Percentiles rank a stretch among this genome's conserved stretches.
Evolutionary conservation across 2,888 invertebrate species (phyloP).

Genomic region (Euplagia quadripunctaria): DNA sequence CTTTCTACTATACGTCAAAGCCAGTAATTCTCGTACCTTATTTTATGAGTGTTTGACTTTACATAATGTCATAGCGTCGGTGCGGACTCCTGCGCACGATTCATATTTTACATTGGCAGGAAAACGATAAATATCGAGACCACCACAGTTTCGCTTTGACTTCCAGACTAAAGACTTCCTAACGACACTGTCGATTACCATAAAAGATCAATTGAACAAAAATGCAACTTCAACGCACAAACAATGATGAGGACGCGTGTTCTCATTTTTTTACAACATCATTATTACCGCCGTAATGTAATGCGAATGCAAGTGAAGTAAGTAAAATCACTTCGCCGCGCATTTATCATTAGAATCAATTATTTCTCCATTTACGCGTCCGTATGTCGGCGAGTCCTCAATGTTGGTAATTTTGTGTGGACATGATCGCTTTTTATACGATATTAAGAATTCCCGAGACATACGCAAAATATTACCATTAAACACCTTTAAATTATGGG

Average conservation of each 20-base stretch:
- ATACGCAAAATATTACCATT: constrained; percentile 56
- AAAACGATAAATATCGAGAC: constrained; percentile 45
- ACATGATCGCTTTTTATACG: constrained; percentile 70
- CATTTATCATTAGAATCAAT: constrained; percentile 79
- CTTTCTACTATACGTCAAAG: background rate
- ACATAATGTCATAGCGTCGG: constrained; percentile 26
- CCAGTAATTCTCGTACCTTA: constrained; percentile 18
- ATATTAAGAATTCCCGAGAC: constrained; percentile 61
- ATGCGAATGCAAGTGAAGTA: constrained; percentile 63
- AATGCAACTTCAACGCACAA: constrained; percentile 45
- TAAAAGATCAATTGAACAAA: constrained; percentile 49
- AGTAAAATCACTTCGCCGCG: constrained; percentile 68
- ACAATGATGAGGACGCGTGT: constrained; percentile 56
- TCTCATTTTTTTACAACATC: constrained; percentile 70
- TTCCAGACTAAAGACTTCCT: constrained; percentile 23
- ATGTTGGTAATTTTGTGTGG: constrained; percentile 69
- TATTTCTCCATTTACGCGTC: constrained; percentile 65
- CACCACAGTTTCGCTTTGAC: constrained; percentile 31
- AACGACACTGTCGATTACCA: constrained; percentile 47
- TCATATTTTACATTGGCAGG: constrained; percentile 46
- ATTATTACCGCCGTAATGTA: constrained; percentile 67
- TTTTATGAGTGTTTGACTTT: constrained; percentile 29
- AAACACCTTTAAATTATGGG: constrained; percentile 57
- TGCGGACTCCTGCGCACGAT: constrained; percentile 20
- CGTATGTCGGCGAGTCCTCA: constrained; percentile 61